Conservation (phyloP, 2,113 vertebrate species). For the Actenoides lindsayi region DNA sequence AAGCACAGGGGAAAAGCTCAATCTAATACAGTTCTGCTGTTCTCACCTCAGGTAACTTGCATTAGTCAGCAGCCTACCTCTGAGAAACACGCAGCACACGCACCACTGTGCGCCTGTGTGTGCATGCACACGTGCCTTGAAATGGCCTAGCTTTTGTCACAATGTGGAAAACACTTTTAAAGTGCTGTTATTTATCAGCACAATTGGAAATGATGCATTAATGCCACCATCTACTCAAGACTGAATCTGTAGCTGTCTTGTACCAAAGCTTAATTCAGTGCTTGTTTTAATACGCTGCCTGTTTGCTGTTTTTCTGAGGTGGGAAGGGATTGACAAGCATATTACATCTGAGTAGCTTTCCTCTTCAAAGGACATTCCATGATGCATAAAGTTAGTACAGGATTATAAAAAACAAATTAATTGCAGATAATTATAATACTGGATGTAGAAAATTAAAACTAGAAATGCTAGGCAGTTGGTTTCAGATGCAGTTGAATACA, state of each 20-base stretch:
- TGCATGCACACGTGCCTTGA: accelerated
- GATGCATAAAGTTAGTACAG: not conserved
- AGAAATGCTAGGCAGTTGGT: not conserved
- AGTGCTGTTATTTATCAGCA: not conserved
- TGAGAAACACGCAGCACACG: not conserved
- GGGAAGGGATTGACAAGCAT: not conserved
- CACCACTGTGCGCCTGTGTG: not conserved
- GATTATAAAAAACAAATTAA: not conserved
- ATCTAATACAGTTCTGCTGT: not conserved
- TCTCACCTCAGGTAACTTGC: not conserved
- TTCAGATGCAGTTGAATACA: not conserved
- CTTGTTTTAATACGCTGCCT: not conserved
- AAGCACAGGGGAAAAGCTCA: not conserved
- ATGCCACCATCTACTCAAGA: not conserved
- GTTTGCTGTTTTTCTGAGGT: not conserved
- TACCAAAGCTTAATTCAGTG: not conserved
- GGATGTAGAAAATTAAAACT: not conserved
- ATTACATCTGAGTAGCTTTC: not conserved
- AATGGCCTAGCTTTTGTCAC: not conserved
- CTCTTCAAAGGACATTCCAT: not conserved
- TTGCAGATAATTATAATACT: not conserved
- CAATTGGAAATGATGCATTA: accelerated
- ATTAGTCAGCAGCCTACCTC: not conserved
- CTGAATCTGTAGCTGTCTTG: not conserved
- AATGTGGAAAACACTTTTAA: not conserved